Base-by-base conservation (phyloP, 2,888 invertebrate genomes). In the Hirtodrosophila duncani region DNA sequence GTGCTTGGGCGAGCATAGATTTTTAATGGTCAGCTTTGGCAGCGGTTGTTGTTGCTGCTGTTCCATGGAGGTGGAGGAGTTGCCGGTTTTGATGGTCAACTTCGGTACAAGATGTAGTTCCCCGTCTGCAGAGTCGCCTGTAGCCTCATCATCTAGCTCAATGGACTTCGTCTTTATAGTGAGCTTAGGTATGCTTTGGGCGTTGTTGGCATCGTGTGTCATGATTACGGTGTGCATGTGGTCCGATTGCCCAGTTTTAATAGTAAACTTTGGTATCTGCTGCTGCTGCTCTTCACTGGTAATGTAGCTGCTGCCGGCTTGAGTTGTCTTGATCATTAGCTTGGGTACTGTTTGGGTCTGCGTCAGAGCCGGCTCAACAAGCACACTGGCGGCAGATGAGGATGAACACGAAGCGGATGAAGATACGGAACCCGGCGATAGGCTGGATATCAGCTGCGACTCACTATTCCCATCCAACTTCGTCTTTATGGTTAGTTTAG, bases 401-500 rank as follows among this genome's bases (percentile, higher is more conserved):
- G 71, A 77, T 14, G 80, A 64, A 9, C 64, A 71, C 20, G 89
- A 81, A 88, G 86, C 82, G 87, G 88, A 78, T 77, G 72, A 52
- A 6, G 68, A 63, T 4, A 71, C 67, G 2, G 78, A 81, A n/a
- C 84, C 81, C 1, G 84, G 82, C 7, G 84, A 84, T 8, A 83
- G 61, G 27, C 78, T 83, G 18, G 85, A 82, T 33, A 86, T 83
- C 18, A 83, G 68, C 38, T 75, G 68, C 2, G 85, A 82, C 48
- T 86, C 86, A 24, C 69, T 80, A 6, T 77, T 79, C 9, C 83
- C 82, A 58, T 85, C 84, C 36, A 83, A 44, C 24, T 84, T 82
- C 0, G 90, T 88, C 82, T 90, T 90, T 39, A 90, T 89, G 24
- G 89, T 90, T 53, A 90, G 87, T 86, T 90, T 33, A 17, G 18